Base-by-base conservation (phyloP, 2,797 vertebrate species). In the Bradypus variegatus region DNA sequence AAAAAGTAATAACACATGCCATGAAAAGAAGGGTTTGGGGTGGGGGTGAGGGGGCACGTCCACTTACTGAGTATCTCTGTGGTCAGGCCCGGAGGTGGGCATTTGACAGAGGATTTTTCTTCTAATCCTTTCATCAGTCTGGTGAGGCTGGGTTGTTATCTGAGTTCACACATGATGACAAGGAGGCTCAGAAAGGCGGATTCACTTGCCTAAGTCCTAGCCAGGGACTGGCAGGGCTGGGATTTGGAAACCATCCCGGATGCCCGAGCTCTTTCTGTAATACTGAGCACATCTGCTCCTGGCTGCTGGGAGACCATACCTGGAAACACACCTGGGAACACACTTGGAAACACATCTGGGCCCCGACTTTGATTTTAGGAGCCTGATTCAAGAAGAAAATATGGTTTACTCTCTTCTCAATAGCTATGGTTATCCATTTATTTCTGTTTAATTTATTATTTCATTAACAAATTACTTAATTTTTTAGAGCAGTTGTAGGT, bases 301-400 rank as follows among this genome's bases (percentile, higher is more conserved):
- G 69, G 27, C 48, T 64, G 29, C 65, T 14, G 62, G 60, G 19
- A 58, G 45, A n/a, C 58, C 58, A 73, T n/a, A 48, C 58, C 58
- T 58, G 58, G 58, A 58, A 23, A 7, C 58, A 58, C 58, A 58
- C 62, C 21, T 0, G 15, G 58, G 45, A 27, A 48, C 58, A 73
- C 48, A 55, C 58, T 21, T 9, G 21, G 58, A 36, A 27, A 48
- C 58, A 73, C 48, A 55, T 55, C 21, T 0, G 15, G 27, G 36
- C 0, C 1, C 72, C 36, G 67, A 55, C 2, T 4, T 1, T 1
- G 12, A 18, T 4, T 1, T 38, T n/a, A 38, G 81, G 29, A 62
- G 21, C 7, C 23, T 13, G 86, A 33, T 91, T 65, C 60, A 36
- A 64, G 67, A 81, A 62, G 83, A 55, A 86, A 83, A 75, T 41